Percentiles rank a stretch among this genome's conserved stretches.
These are phyloP conservation scores for Pterocles orientalis DNA, from an alignment of 2,113 vertebrate genomes.

Conservation along the genomic window DNA sequence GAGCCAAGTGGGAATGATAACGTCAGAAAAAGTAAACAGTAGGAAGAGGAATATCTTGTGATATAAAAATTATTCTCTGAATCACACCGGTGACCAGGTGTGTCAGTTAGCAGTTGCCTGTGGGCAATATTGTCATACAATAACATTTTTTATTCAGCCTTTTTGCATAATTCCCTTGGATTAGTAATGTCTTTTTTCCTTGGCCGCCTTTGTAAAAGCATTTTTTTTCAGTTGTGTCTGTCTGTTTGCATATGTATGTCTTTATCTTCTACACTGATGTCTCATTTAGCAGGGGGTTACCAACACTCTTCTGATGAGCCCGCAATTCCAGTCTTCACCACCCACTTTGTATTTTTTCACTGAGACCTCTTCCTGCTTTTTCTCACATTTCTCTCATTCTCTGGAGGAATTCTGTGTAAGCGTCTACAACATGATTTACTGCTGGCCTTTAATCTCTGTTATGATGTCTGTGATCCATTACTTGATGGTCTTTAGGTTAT, in stretches of 20 bases:
- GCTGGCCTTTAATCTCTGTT: background rate
- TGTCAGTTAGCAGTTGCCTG: background rate
- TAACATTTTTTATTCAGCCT: background rate
- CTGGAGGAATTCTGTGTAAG: background rate
- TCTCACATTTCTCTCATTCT: background rate
- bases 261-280: background rate
- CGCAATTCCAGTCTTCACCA: background rate
- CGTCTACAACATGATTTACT: background rate
- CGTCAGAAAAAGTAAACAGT: background rate
- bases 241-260: background rate
- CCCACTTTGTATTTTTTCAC: background rate
- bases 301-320: background rate
- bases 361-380: background rate
- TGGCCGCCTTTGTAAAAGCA: background rate
- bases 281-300: background rate
- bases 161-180: background rate
- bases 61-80: background rate
- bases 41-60: background rate
- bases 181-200: background rate
- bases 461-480: background rate
- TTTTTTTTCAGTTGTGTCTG: background rate
- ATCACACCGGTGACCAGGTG: background rate
- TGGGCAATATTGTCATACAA: background rate
- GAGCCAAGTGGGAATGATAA: background rate
- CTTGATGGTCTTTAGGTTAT: background rate